Conservation (phyloP, 2,113 vertebrate genomes). For the Hydrolagus affinis region DNA sequence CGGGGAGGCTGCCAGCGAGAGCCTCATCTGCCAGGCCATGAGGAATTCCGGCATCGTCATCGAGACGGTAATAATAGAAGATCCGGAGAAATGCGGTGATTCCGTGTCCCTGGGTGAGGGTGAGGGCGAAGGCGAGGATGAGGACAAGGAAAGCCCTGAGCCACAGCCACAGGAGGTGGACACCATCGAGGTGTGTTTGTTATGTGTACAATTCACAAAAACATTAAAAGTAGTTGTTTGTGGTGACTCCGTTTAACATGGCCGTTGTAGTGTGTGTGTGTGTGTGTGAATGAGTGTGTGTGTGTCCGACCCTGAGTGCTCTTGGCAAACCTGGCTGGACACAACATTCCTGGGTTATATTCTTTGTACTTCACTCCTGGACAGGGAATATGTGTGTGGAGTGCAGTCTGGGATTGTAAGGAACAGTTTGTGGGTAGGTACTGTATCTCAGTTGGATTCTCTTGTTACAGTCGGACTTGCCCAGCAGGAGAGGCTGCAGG, state of each 20-base stretch:
- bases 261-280: too few relatives aligned
- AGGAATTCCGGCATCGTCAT: conserved; percentile 83
- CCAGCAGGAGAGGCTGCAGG: conserved; percentile 47
- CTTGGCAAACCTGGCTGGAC: too few relatives aligned
- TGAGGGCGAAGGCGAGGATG: conserved; percentile 46
- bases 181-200: conserved; percentile 20
- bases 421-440: not conserved
- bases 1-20: conserved; percentile 59
- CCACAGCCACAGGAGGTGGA: not conserved
- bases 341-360: too few relatives aligned
- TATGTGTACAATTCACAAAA: conserved; percentile 63
- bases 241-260: conserved; percentile 49
- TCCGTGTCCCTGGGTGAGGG: conserved; percentile 37
- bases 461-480: conserved; percentile 46
- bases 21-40: conserved; percentile 84
- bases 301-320: too few relatives aligned
- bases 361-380: too few relatives aligned
- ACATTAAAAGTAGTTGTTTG: conserved; percentile 57
- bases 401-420: too few relatives aligned
- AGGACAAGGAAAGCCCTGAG: conserved; percentile 43
- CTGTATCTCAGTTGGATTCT: not conserved
- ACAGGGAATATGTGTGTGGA: conserved; percentile 29
- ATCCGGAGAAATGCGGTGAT: conserved; percentile 39
- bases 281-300: too few relatives aligned
- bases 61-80: conserved; percentile 51